These are phyloP conservation scores for Helleia helle DNA, from an alignment of 2,888 invertebrate genomes.

Conservation along the genomic window DNA sequence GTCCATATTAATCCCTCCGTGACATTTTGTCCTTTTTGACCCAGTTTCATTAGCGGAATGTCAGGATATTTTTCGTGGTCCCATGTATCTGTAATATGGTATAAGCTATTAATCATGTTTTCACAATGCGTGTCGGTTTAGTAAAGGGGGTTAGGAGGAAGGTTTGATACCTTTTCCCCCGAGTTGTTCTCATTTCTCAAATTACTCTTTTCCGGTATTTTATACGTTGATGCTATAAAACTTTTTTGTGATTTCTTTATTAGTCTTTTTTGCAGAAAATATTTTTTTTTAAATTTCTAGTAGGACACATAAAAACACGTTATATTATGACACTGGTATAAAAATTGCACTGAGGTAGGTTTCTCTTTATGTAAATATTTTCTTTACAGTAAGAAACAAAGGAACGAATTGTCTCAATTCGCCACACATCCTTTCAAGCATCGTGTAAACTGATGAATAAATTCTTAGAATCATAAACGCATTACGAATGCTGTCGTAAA, in stretches of 20 bases:
- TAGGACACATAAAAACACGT: too few relatives aligned
- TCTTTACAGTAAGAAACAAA: too few relatives aligned
- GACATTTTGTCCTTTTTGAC: constrained; percentile 35
- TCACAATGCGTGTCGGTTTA: constrained; percentile 56
- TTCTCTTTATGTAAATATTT: too few relatives aligned
- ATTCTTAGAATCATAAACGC: constrained; percentile 14
- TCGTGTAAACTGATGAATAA: constrained; percentile 10
- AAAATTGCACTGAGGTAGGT: too few relatives aligned
- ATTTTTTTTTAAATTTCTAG: background rate
- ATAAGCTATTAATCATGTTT: constrained; percentile 58
- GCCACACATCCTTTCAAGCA: background rate
- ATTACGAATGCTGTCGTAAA: constrained; percentile 20
- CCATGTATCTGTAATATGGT: constrained; percentile 52
- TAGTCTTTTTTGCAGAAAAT: background rate
- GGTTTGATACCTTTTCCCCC: constrained; percentile 32
- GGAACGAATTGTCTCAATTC: background rate
- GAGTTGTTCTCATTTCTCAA: constrained; percentile 6
- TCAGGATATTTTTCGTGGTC: constrained; percentile 38
- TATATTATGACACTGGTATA: too few relatives aligned
- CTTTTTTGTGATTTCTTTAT: too few relatives aligned
- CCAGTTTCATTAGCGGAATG: constrained; percentile 50
- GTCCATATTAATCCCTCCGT: constrained; percentile 21
- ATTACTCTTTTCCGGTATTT: constrained; percentile 5
- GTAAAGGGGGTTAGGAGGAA: constrained; percentile 43
- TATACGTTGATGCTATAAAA: too few relatives aligned